Conservation (phyloP, 2,113 vertebrate species). For the Peromyscus polionotus region DNA sequence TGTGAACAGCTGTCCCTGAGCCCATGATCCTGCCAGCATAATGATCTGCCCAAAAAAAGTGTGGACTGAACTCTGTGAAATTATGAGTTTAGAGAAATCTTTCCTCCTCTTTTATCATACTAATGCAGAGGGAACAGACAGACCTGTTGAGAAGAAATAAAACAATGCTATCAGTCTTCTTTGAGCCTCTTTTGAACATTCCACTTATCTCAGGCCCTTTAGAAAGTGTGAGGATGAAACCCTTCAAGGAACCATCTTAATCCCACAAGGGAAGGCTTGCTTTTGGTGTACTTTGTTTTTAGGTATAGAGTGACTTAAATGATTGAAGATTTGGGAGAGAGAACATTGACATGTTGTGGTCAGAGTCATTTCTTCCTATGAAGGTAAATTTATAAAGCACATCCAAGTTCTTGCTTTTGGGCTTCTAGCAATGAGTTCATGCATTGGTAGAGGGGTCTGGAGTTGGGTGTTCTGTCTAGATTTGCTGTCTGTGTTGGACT, state of each 20-base stretch:
- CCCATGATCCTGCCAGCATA: not conserved
- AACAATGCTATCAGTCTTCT: not conserved
- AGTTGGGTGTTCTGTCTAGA: not conserved
- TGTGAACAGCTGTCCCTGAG: not conserved
- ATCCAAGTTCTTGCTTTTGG: not conserved
- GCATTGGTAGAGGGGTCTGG: accelerated
- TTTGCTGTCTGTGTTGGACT: no score
- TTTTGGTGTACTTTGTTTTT: not conserved
- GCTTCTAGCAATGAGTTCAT: no score
- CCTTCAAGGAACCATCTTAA: not conserved
- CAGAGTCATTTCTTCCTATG: not conserved
- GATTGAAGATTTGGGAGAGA: not conserved
- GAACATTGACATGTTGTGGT: not conserved
- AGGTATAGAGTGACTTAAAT: not conserved
- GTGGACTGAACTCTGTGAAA: not conserved
- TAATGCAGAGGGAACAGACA: not conserved
- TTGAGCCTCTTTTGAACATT: not conserved
- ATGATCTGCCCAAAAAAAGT: not conserved
- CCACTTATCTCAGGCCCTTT: not conserved
- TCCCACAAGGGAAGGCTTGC: not conserved
- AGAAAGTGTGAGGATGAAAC: not conserved
- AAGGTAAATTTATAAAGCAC: not conserved
- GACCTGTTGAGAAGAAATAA: not conserved
- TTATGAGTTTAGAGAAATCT: no score
- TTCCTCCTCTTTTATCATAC: not conserved